phyloP scores from a whole-genome alignment of 2,113 vertebrate genomes.

The Hystrix brachyura region DNA sequence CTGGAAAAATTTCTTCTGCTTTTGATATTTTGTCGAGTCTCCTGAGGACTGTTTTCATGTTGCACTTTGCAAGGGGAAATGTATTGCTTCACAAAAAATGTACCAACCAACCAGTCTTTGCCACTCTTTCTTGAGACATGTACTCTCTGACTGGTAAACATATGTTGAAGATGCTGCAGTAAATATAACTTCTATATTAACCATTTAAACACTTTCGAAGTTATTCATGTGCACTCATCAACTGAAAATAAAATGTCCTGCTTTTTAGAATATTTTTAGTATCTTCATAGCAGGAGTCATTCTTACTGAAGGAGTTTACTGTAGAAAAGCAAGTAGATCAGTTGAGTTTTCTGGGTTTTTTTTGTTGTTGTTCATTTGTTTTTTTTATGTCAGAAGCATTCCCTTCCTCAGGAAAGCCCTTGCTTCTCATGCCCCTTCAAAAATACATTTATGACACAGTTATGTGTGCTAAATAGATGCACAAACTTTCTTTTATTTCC shows the following conservation, averaged over 20 bases:
- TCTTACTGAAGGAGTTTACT: conserved; percentile 3
- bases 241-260: neutral
- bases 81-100: conserved; percentile 23
- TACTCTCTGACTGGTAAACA: neutral
- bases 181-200: conserved; percentile 28
- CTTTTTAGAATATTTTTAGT: conserved; percentile 20
- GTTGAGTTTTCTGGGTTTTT: neutral
- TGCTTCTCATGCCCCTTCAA: neutral
- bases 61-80: neutral
- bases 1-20: neutral
- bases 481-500: neutral
- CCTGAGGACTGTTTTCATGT: neutral
- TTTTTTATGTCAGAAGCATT: neutral
- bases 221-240: neutral
- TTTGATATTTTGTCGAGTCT: neutral
- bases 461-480: neutral
- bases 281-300: neutral
- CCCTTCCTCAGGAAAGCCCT: neutral
- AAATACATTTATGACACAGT: neutral
- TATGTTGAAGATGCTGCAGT: neutral
- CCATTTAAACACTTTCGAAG: conserved; percentile 1
- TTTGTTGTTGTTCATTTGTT: no score
- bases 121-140: neutral
- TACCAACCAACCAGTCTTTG: neutral
- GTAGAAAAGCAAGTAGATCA: neutral